Percentiles rank a stretch among this genome's conserved stretches.
Evolutionary conservation across 2,113 vertebrate species (phyloP).

Genomic region (Pollimyrus isidori): DNA sequence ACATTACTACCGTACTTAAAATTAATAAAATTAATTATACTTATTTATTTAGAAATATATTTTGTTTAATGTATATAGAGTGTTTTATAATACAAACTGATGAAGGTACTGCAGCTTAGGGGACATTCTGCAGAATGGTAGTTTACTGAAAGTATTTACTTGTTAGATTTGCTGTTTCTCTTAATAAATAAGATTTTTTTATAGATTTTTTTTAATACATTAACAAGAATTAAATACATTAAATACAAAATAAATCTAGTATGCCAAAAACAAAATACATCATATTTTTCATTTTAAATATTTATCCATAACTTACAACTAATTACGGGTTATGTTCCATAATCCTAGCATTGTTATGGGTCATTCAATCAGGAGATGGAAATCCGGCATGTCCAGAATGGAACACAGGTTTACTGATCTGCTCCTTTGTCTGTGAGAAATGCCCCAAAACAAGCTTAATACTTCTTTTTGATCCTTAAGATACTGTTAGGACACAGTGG

Average conservation of each 20-base stretch:
- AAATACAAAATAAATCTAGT: neutral
- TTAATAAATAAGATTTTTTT: neutral
- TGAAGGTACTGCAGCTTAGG: neutral
- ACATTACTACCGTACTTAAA: neutral
- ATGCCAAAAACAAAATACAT: neutral
- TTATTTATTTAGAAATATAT: neutral
- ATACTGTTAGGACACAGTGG: neutral
- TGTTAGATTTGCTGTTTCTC: neutral
- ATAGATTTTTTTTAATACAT: neutral
- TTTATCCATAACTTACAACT: neutral
- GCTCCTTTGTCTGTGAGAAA: slow-evolving; percentile 45
- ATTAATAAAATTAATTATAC: neutral
- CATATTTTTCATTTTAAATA: neutral
- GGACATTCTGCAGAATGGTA: neutral
- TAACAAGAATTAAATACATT: neutral
- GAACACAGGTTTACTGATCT: slow-evolving; percentile 27
- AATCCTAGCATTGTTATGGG: slow-evolving; percentile 41
- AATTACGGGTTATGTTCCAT: slow-evolving; percentile 48
- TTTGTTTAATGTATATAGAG: neutral
- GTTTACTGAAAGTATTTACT: neutral
- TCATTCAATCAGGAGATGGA: slow-evolving; percentile 39
- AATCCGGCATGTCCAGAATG: slow-evolving; percentile 19
- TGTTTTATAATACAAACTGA: neutral
- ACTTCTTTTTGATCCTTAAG: neutral
- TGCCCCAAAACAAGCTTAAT: slow-evolving; percentile 20